Conservation (phyloP, 2,113 vertebrate genomes). For the Saguinus midas region DNA sequence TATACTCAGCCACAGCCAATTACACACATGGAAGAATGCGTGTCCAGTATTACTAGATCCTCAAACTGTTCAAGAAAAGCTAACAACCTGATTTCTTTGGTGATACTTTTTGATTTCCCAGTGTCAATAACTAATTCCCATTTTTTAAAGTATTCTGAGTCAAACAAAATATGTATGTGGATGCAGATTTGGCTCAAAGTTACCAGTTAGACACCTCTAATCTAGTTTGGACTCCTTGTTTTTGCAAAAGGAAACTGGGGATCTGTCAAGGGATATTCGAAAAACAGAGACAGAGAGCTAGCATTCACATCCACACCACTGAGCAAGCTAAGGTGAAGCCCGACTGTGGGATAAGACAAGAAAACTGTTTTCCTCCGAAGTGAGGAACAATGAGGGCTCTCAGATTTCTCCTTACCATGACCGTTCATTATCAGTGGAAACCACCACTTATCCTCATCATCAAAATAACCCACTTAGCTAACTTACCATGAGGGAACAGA, state of each 20-base stretch:
- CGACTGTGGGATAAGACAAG: neutral
- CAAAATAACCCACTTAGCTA: neutral
- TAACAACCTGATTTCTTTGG: neutral
- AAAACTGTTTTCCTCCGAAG: neutral
- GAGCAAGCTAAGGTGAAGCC: neutral
- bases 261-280: neutral
- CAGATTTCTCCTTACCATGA: rapidly evolving
- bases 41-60: neutral
- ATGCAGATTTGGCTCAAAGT: neutral
- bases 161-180: neutral
- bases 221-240: neutral
- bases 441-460: neutral
- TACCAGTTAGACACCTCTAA: neutral
- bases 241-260: neutral
- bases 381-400: neutral
- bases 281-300: neutral
- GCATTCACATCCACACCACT: rapidly evolving
- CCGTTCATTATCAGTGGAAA: neutral
- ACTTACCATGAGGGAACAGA: neutral
- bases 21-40: rapidly evolving
- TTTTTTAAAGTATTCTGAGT: neutral
- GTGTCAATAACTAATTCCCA: neutral
- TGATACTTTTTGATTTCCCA: neutral
- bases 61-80: neutral
- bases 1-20: neutral